A percentile compares a stretch with the other conserved stretches of the same genome.
Evolutionary conservation across 2,888 invertebrate genomes (phyloP).

Genomic region (Melikaiella ostensackeni): DNA sequence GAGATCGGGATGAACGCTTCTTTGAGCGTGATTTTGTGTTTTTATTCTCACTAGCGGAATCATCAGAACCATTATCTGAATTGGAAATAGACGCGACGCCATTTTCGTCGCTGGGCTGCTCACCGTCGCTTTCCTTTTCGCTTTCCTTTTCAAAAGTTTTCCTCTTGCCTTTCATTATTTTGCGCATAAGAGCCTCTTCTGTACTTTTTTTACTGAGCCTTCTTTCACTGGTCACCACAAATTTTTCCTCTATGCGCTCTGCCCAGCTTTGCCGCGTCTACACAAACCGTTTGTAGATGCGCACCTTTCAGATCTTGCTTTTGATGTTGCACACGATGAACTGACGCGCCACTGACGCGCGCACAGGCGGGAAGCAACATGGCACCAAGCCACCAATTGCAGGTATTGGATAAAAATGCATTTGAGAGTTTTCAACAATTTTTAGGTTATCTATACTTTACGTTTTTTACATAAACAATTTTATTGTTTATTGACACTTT

Average conservation of each 20-base stretch:
- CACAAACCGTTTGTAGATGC: neutral
- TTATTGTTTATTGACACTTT: too few species aligned
- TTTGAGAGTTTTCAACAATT: too few species aligned
- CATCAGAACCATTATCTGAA: conserved; percentile 40
- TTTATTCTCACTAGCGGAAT: conserved; percentile 43
- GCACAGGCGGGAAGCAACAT: neutral
- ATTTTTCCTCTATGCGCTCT: neutral
- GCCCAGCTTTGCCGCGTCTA: conserved; percentile 3
- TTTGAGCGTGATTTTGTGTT: conserved; percentile 48
- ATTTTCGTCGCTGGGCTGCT: conserved; percentile 71
- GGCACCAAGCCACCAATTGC: too few species aligned
- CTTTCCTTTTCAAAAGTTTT: conserved; percentile 66
- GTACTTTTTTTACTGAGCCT: neutral
- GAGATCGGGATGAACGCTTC: conserved; percentile 59
- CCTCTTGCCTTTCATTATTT: conserved; percentile 72
- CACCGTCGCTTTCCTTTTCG: conserved; percentile 63
- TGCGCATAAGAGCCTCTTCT: conserved; percentile 67
- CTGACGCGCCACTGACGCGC: neutral
- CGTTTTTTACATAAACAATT: too few species aligned
- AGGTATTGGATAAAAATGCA: too few species aligned
- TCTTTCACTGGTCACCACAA: neutral
- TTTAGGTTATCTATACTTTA: too few species aligned
- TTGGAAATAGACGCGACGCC: conserved; percentile 62
- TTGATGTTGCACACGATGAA: neutral
- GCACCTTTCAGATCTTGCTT: neutral